A percentile compares a stretch with the other conserved stretches of the same genome.
Evolutionary conservation across 2,113 vertebrate genomes (phyloP).

Genomic region (Tachycineta bicolor): DNA sequence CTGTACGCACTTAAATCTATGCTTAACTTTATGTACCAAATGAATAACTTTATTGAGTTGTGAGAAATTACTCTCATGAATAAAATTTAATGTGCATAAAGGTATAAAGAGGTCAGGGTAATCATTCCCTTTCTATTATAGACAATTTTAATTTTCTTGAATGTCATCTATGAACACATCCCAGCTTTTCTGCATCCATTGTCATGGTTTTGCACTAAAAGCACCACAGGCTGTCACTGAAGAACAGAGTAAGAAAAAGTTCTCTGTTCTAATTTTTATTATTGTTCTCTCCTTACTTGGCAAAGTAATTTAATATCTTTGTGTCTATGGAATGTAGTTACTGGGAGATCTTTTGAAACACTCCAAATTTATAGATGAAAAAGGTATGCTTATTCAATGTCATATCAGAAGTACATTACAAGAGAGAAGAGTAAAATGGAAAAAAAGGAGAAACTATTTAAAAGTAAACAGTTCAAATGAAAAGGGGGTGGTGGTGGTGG

Average conservation of each 20-base stretch:
- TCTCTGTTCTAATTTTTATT: background rate
- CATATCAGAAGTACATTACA: background rate
- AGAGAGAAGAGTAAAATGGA: background rate
- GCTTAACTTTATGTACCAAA: background rate
- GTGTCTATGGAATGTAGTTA: background rate
- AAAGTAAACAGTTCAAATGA: background rate
- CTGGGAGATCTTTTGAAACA: background rate
- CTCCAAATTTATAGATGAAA: background rate
- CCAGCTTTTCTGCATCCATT: background rate
- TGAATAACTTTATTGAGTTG: background rate
- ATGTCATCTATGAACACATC: background rate
- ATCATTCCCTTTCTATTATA: background rate
- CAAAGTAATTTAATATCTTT: background rate
- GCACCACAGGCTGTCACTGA: background rate
- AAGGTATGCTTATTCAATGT: background rate
- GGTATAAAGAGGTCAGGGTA: background rate
- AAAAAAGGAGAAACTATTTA: background rate
- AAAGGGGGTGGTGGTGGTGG: rapidly evolving
- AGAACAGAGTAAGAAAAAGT: background rate
- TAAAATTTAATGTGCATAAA: background rate
- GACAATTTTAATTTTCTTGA: constrained; percentile 5
- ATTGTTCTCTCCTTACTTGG: background rate
- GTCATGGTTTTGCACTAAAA: background rate
- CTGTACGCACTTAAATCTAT: background rate
- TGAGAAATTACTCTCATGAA: background rate